Base-by-base conservation (phyloP, 2,888 invertebrate genomes). In the Subacronicta megacephala region DNA sequence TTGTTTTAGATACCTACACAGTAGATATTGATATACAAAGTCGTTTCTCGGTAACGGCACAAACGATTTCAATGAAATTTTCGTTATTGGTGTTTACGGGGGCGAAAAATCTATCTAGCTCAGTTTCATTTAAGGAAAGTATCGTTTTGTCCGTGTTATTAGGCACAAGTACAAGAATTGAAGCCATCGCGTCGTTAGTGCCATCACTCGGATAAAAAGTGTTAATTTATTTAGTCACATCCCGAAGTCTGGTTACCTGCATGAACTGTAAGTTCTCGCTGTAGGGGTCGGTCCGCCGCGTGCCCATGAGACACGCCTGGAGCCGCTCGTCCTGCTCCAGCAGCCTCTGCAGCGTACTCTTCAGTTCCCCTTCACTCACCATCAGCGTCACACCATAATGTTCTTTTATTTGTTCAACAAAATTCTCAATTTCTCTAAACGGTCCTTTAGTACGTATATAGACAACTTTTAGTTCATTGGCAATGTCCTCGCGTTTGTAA, bases 291-390 rank as follows among this genome's bases (percentile, higher is more conserved):
- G 97, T 97, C 49, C 96, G 94, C 62, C 99, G 95, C 4, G 97
- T 98, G 7, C 99, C 99, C 97, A 99, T 98, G 5, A 99, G 93
- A 52, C 98, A 97, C 0, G 97, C 98, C 84, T 97, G 97, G 23
- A 99, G 92, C 43, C 95, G 86, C 0, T 87, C 88, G 78, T 95
- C 95, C 10, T 94, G 89, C 0, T 92, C 82, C 40, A 97, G 90
- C 56, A 99, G 88, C 35, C 93, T 90, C 12, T 89, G 86, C 35
- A 99, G 90, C 0, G 97, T 97, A 15, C 93, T 88, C 86, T 97
- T 97, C 67, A 99, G 96, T 0, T 96, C 95, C 0, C 96, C 96
- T 7, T 95, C 94, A 13, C 96, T 95, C 23, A 95, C 96, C 29
- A 96, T 87, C 60, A 99, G 87, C 40, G 96, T 94, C 18, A 99